These are phyloP conservation scores for Thunnus maccoyii DNA, from an alignment of 2,113 vertebrate genomes.

Conservation along the genomic window DNA sequence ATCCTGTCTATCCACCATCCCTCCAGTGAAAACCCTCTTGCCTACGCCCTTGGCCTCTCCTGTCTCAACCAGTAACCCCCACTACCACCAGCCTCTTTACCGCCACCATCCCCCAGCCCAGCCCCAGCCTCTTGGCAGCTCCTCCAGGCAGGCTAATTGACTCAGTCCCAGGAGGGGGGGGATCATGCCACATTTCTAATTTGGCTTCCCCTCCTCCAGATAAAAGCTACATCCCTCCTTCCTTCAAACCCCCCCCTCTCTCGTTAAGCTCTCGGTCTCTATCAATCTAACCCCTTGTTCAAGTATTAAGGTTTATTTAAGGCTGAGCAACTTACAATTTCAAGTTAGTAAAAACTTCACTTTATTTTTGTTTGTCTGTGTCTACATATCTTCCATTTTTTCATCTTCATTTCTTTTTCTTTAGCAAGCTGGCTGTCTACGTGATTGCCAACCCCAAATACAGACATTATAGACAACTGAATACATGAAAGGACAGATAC, in stretches of 20 bases:
- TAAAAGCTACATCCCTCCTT: slow-evolving; percentile 74
- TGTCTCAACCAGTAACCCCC: slow-evolving; percentile 40
- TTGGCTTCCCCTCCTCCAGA: slow-evolving; percentile 77
- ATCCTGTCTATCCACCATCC: not conserved
- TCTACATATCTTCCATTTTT: not conserved
- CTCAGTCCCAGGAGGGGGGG: slow-evolving; percentile 77
- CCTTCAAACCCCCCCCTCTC: slow-evolving; percentile 8
- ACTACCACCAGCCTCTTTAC: slow-evolving; percentile 37
- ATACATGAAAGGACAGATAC: slow-evolving; percentile 60
- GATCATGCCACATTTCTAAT: slow-evolving; percentile 82
- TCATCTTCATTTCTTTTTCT: slow-evolving; percentile 3
- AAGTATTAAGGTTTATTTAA: not conserved
- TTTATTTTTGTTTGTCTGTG: not conserved
- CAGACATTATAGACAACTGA: slow-evolving; percentile 51
- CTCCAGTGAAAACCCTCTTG: slow-evolving; percentile 30
- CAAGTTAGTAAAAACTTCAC: not conserved
- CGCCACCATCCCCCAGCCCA: slow-evolving; percentile 61
- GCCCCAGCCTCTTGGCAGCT: slow-evolving; percentile 71
- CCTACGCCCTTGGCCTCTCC: slow-evolving; percentile 56
- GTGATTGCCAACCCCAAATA: slow-evolving; percentile 30
- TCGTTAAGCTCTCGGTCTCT: not conserved
- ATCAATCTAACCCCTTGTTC: not conserved
- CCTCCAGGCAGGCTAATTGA: slow-evolving; percentile 82
- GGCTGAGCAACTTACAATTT: not conserved
- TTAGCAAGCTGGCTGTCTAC: not conserved